A percentile compares a stretch with the other conserved stretches of the same genome.
These are phyloP conservation scores for Thaumatotibia leucotreta DNA, from an alignment of 1,140 invertebrate genomes.

Conservation along the genomic window DNA sequence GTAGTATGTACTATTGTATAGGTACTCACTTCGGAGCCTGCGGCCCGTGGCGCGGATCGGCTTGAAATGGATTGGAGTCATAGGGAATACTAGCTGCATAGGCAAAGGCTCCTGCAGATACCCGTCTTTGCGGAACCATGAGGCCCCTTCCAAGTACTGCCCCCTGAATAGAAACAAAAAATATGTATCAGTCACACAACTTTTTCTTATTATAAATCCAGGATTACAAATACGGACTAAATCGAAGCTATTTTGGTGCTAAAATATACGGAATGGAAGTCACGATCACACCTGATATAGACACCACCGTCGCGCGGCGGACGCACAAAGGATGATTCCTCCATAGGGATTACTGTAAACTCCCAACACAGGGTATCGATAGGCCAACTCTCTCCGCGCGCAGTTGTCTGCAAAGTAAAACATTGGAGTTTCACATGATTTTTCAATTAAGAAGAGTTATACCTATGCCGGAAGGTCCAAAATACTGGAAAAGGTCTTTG, in stretches of 20 bases:
- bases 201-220: too few species aligned
- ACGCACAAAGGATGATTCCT: constrained; percentile 77
- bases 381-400: constrained; percentile 86
- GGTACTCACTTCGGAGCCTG: constrained; percentile 78
- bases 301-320: constrained; percentile 78
- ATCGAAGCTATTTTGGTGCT: too few species aligned
- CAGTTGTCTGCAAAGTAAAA: constrained; percentile 81
- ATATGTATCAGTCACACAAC: too few species aligned
- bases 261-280: too few species aligned
- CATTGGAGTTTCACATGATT: too few species aligned
- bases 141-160: constrained; percentile 90
- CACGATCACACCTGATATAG: constrained; percentile 74
- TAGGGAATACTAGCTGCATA: constrained; percentile 89
- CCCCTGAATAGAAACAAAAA: constrained; percentile 60
- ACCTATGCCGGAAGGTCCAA: too few species aligned
- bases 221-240: too few species aligned
- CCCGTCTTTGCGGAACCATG: constrained; percentile 87
- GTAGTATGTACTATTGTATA: too few species aligned
- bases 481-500: too few species aligned
- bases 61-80: constrained; percentile 93
- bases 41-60: constrained; percentile 84
- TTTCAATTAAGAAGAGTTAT: too few species aligned
- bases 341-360: constrained; percentile 79
- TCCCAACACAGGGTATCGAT: constrained; percentile 88
- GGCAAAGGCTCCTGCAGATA: constrained; percentile 87